These are phyloP conservation scores for Trichacis sp. DNA, from an alignment of 2,888 invertebrate species.

Conservation along the genomic window DNA sequence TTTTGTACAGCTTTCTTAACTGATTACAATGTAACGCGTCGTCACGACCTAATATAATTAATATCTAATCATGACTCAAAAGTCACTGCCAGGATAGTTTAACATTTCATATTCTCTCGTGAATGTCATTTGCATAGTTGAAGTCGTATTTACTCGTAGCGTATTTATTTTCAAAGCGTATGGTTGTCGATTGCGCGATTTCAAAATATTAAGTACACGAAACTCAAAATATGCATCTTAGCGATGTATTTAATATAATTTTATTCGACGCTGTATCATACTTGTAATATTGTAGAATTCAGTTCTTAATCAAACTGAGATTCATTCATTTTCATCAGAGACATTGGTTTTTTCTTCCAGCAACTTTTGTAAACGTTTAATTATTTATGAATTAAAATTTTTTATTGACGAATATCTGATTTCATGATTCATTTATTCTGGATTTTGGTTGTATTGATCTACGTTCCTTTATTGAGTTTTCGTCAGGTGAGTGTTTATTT, in stretches of 20 bases:
- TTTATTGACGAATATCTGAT: neutral
- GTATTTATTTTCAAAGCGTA: neutral
- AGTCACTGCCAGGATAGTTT: slow-evolving; percentile 58
- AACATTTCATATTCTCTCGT: slow-evolving; percentile 48
- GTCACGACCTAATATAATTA: slow-evolving; percentile 52
- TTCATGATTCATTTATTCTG: neutral
- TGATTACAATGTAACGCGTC: slow-evolving; percentile 56
- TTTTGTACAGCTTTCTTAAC: slow-evolving; percentile 65
- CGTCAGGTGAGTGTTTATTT: neutral
- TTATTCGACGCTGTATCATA: neutral
- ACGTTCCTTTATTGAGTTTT: neutral
- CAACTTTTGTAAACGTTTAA: neutral
- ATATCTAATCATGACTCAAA: slow-evolving; percentile 44
- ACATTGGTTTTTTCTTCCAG: neutral
- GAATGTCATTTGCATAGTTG: slow-evolving; percentile 7
- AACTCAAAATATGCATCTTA: neutral
- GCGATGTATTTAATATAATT: neutral
- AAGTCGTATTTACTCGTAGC: neutral
- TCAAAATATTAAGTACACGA: too few relatives aligned
- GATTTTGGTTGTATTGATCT: neutral
- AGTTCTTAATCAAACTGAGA: too few relatives aligned
- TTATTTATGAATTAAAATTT: neutral
- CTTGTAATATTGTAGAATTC: neutral
- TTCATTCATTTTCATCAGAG: neutral
- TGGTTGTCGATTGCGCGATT: too few relatives aligned